Base-by-base conservation (phyloP, 1,140 invertebrate genomes). In the Pseudomyrmex dendroicus region DNA sequence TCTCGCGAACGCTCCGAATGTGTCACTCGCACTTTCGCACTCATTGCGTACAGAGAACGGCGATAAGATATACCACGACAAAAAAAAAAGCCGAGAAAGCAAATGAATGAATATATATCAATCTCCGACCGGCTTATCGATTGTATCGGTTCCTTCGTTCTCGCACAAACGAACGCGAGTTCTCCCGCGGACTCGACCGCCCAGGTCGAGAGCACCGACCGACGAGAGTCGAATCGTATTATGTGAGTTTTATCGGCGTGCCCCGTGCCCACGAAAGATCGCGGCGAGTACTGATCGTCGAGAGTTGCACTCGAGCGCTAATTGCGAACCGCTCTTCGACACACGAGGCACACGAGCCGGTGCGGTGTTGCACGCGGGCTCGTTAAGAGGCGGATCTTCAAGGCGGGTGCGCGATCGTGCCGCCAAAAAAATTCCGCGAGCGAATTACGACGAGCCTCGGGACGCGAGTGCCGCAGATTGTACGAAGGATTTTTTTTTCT, bases 241-340 rank as follows among this genome's bases (percentile, higher is more conserved):
- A 86, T 86, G 61, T 86, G 85, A 84, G 67, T 89, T 90, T 90
- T 90, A 89, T 91, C 89, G 85, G 72, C 66, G 12, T 72, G 70
- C 50, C 74, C 54, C 61, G 68, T 59, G 73, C 46, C 64, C 63
- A 62, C 44, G 82, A 78, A 35, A 70, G 82, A 68, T 76, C 48
- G 80, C 84, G 61, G 84, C 84, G 84, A 86, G 86, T 91, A 83
- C 73, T 88, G 88, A 90, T 84, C 77, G 82, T 72, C 85, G 73
- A 90, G 73, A 90, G 89, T 77, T 56, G 73, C 84, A 90, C 78
- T 77, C 67, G 88, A 89, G 64, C 84, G 83, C 88, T 91, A 91
- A 91, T 91, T 91, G 88, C 84, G 73, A 84, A 56, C 68, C 61
- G 73, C 76, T 84, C 57, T 66, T 57, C 84, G 70, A 87, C 13